phyloP scores from a whole-genome alignment of 1,140 invertebrate genomes.

The Penaeus chinensis region DNA sequence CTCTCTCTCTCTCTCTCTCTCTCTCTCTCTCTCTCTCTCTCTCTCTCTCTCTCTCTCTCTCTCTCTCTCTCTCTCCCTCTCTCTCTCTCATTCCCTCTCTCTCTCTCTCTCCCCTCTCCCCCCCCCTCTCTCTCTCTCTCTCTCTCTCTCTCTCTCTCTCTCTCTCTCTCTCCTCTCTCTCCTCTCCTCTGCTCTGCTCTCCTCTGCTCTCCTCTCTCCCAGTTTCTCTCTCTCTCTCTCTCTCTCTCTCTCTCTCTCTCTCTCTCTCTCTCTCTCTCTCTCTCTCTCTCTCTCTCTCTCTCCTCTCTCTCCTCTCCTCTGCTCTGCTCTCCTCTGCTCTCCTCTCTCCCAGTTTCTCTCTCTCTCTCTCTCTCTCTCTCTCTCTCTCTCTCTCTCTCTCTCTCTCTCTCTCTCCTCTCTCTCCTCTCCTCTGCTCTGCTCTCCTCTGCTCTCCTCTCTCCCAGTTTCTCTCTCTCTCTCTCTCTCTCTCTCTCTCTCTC shows the following conservation, averaged over 20 bases:
- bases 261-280: slow-evolving; percentile 14
- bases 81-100: neutral
- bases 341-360: too few relatives aligned
- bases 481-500: too few relatives aligned
- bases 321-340: too few relatives aligned
- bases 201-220: slow-evolving; percentile 32
- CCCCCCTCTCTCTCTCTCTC: slow-evolving; percentile 47
- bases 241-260: neutral
- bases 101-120: neutral
- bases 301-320: neutral
- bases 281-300: slow-evolving; percentile 4
- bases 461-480: too few relatives aligned
- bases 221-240: neutral
- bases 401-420: too few relatives aligned
- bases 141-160: slow-evolving; percentile 11
- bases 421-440: too few relatives aligned
- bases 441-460: too few relatives aligned
- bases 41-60: neutral
- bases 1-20: too few relatives aligned
- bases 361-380: too few relatives aligned
- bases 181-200: neutral
- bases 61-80: slow-evolving; percentile 9
- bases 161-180: neutral
- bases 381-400: too few relatives aligned
- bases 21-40: neutral